Percentiles rank a stretch among this genome's conserved stretches.
Evolutionary conservation across 2,113 vertebrate genomes (phyloP).

Genomic region (Silurus glanis): DNA sequence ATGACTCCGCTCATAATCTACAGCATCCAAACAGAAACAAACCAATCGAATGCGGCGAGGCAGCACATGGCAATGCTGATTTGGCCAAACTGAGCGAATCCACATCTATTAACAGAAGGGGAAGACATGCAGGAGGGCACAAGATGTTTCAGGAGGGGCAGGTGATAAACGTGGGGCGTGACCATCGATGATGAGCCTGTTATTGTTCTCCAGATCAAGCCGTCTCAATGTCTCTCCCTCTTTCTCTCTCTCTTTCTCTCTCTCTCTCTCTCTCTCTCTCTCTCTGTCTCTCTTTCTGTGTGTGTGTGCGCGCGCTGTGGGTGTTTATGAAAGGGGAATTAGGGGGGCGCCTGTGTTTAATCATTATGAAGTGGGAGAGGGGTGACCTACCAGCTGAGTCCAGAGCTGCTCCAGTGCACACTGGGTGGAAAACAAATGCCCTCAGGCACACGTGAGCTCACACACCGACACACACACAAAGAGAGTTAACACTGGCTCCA

Average conservation of each 20-base stretch:
- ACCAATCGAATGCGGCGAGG: conserved; percentile 58
- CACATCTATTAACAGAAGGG: conserved; percentile 68
- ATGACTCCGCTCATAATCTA: conserved; percentile 65
- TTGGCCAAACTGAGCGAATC: conserved; percentile 64
- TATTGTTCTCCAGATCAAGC: conserved; percentile 74
- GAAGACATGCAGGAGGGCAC: conserved; percentile 33
- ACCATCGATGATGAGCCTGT: conserved; percentile 71
- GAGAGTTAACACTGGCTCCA: conserved; percentile 51
- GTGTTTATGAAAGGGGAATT: conserved; percentile 72
- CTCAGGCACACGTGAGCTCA: conserved; percentile 52
- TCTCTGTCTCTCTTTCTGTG: background rate
- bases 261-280: background rate
- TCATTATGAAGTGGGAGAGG: conserved; percentile 77
- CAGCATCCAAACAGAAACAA: conserved; percentile 63
- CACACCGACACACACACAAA: conserved; percentile 41
- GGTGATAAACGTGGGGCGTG: conserved; percentile 72
- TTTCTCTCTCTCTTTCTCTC: background rate
- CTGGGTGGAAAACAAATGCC: conserved; percentile 70
- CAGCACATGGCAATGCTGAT: conserved; percentile 55
- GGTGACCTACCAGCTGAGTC: conserved; percentile 78
- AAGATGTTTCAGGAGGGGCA: conserved; percentile 38
- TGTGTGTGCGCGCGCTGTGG: conserved; percentile 21
- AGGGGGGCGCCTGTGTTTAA: conserved; percentile 72
- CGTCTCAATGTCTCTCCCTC: conserved; percentile 58
- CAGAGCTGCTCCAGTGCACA: conserved; percentile 76